Evolutionary conservation across 2,888 invertebrate species (phyloP).

Genomic region (Argynnis bischoffii): DNA sequence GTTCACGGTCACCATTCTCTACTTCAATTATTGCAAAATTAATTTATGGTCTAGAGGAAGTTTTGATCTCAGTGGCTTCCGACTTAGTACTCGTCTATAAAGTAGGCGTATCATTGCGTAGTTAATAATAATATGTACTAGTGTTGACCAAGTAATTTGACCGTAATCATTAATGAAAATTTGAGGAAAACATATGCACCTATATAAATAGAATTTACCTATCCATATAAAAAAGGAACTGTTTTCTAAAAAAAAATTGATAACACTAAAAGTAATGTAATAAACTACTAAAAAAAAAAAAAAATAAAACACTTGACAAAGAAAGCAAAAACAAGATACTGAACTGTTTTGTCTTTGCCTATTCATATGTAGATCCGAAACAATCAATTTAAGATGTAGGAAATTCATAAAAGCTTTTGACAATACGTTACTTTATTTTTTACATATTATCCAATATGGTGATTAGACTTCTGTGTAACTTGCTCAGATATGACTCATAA

Average conservation of each 20-base stretch:
- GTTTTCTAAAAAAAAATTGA: no score
- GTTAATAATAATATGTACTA: neutral
- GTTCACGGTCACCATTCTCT: slow-evolving; percentile 34
- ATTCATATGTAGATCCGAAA: no score
- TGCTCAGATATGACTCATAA: slow-evolving; percentile 29
- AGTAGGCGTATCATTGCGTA: neutral
- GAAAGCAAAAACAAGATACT: no score
- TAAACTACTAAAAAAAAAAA: no score
- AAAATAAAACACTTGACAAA: no score
- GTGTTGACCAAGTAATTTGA: no score
- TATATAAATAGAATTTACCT: no score
- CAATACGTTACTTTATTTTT: neutral
- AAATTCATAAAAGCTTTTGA: neutral
- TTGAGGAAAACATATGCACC: no score
- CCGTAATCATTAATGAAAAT: no score
- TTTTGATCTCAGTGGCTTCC: slow-evolving; percentile 26
- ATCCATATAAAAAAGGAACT: no score
- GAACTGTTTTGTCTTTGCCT: no score
- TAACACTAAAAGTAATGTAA: no score
- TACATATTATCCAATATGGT: slow-evolving; percentile 6
- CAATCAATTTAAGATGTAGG: neutral
- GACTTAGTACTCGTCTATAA: neutral
- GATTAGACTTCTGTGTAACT: slow-evolving; percentile 23
- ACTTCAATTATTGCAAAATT: slow-evolving; percentile 30
- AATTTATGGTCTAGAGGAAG: slow-evolving; percentile 36